Base-by-base conservation (phyloP, 37 sponge, comb jelly and placozoan genomes). In the Ianthella basta region DNA sequence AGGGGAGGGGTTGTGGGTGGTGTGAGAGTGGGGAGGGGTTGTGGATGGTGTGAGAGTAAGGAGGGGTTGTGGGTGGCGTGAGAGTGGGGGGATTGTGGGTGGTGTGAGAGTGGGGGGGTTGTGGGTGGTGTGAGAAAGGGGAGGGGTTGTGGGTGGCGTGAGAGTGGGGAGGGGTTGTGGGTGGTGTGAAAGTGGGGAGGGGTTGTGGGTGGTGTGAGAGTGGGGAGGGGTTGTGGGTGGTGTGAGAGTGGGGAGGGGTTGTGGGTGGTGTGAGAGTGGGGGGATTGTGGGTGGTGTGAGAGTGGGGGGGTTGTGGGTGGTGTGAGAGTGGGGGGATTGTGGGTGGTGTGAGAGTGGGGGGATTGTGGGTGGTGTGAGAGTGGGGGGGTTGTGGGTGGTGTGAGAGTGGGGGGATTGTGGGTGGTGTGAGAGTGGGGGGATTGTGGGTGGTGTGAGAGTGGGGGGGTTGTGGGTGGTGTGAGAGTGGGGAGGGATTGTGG, bases 301-400 rank as follows among this genome's bases (percentile, higher is more conserved):
- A 44, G 50, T 44, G 50, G 50, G 3, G 8, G 50, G 50, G 6
- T n/a, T n/a, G n/a, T n/a, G n/a, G n/a, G n/a, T n/a, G n/a, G n/a
- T n/a, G n/a, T n/a, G n/a, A n/a, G 8, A 44, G 50, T 44, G 32
- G 72, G 4, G 35, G 4, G 50, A n/a, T 44, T 3, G 50, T 44
- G 50, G 50, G 50, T 44, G 50, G 8, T 44, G 50, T 44, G 50
- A 44, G 50, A 44, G 50, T 44, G 50, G 50, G 3, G 50, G 50
- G 50, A 44, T 44, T 3, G 12, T 29, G 87, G 85, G 25, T 74
- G 59, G 4, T 87, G 88, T 91, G 88, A 74, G 30, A 57, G 55
- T 24, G 21, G 13, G 13, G 27, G 80, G 16, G 59, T 54, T 57
- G 16, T 21, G 25, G 80, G 24, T 55, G 15, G 32, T 20, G 56